Evolutionary conservation across 1,140 invertebrate genomes (phyloP).

Genomic region (Achroia grisella): DNA sequence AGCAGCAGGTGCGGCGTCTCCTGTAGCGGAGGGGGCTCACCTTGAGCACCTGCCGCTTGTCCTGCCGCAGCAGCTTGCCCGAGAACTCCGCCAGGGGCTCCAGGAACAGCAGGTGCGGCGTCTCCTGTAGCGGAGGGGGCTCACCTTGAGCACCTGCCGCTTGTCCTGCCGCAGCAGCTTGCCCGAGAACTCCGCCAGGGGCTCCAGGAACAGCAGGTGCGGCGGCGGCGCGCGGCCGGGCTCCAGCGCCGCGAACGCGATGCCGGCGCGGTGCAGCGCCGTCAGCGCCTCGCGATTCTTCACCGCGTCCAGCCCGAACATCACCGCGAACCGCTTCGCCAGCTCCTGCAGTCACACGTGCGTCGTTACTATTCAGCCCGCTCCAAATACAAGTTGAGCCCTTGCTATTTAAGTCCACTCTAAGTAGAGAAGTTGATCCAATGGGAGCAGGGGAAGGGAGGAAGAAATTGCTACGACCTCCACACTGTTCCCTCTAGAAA

Average conservation of each 20-base stretch:
- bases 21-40: too few species aligned
- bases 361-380: too few species aligned
- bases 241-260: constrained; percentile 88
- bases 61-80: constrained; percentile 95
- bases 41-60: constrained; percentile 89
- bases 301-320: constrained; percentile 97
- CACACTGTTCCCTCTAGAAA: too few species aligned
- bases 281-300: constrained; percentile 99
- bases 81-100: constrained; percentile 98
- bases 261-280: constrained; percentile 94
- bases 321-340: constrained; percentile 96
- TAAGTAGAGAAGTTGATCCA: too few species aligned
- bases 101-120: constrained; percentile 92
- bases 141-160: constrained; percentile 81
- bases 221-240: constrained; percentile 81
- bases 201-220: constrained; percentile 94
- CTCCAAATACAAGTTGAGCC: too few species aligned
- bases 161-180: constrained; percentile 98
- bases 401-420: too few species aligned
- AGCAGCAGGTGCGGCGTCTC: too few species aligned
- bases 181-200: constrained; percentile 95
- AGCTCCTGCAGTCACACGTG: constrained; percentile 79
- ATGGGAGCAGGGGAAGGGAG: too few species aligned
- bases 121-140: too few species aligned
- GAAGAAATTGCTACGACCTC: too few species aligned